Evolutionary conservation across 2,797 vertebrate species (phyloP).

Genomic region (Pogoniulus pusillus): DNA sequence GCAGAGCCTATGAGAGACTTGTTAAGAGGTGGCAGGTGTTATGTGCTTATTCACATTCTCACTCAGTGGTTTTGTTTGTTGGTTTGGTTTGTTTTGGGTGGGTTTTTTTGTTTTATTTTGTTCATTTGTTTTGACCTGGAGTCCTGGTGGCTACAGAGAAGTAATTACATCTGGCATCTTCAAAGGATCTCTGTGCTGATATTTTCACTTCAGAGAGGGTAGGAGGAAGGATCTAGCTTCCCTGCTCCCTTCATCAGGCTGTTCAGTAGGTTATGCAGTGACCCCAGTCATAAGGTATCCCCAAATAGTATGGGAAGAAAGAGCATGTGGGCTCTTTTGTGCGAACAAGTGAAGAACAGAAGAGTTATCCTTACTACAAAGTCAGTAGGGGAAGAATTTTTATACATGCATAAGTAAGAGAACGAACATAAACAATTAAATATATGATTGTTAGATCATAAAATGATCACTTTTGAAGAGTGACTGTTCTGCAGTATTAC

Average conservation of each 20-base stretch:
- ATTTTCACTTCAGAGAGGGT: not conserved
- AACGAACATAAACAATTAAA: not conserved
- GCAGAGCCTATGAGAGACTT: not conserved
- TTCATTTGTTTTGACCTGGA: not conserved
- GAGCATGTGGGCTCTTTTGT: not conserved
- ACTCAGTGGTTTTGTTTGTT: not conserved
- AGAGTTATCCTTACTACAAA: not conserved
- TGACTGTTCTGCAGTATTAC: not conserved
- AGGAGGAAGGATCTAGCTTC: not conserved
- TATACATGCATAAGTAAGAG: not conserved
- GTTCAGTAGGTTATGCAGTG: not conserved
- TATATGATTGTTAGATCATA: not conserved
- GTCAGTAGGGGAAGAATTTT: not conserved
- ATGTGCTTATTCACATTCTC: not conserved
- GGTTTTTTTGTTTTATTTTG: not conserved
- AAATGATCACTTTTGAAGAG: not conserved
- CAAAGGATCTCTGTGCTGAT: not conserved
- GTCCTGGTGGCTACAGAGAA: not conserved
- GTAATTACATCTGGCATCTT: not conserved
- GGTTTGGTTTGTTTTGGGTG: not conserved
- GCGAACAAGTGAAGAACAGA: not conserved
- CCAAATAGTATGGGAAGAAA: fast-evolving
- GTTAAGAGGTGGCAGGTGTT: not conserved
- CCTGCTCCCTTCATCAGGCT: fast-evolving
- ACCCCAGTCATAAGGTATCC: not conserved